Conservation (phyloP, 2,113 vertebrate genomes). For the Cyanoliseus patagonus region DNA sequence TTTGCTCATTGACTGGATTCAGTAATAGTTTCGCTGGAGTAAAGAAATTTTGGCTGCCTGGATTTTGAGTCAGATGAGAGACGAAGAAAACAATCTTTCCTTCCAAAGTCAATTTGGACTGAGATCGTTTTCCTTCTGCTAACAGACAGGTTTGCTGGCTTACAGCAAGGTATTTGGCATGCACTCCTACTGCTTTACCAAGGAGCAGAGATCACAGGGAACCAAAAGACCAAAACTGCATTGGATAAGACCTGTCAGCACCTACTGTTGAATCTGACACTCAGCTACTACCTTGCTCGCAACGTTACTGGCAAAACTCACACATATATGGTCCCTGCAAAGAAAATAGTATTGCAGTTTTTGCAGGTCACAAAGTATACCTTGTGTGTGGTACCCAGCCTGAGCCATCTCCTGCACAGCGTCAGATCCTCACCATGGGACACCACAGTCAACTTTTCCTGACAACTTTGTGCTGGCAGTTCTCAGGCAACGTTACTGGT, state of each 20-base stretch:
- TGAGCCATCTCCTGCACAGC: neutral
- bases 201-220: neutral
- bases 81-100: neutral
- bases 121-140: neutral
- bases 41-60: neutral
- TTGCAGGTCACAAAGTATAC: neutral
- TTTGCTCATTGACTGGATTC: neutral
- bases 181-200: neutral
- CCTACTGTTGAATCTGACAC: neutral
- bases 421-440: neutral
- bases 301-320: neutral
- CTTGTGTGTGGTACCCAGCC: neutral
- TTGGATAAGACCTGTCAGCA: neutral
- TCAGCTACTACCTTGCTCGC: neutral
- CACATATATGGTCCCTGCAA: neutral
- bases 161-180: neutral
- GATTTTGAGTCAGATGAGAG: neutral
- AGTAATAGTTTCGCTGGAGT: neutral
- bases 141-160: neutral
- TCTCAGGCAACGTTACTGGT: rapidly evolving
- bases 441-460: neutral
- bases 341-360: neutral
- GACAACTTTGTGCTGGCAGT: neutral
- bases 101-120: neutral
- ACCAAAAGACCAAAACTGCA: neutral